Conservation (phyloP, 2,888 invertebrate genomes). For the Synergus itoensis region DNA sequence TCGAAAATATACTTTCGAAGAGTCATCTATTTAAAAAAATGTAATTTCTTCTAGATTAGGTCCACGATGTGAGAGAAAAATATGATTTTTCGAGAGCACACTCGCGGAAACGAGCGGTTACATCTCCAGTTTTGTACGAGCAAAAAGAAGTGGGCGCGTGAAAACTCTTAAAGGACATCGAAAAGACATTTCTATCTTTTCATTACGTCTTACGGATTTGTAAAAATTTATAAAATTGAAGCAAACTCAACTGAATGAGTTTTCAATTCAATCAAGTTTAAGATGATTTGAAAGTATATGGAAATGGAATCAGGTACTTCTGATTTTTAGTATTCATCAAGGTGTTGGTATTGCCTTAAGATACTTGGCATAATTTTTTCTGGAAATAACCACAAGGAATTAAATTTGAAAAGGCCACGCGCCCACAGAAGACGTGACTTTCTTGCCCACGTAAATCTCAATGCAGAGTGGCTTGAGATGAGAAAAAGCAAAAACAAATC, state of each 20-base stretch:
- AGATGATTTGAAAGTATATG: not conserved
- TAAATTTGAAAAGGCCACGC: slow-evolving; percentile 3
- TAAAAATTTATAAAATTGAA: not conserved
- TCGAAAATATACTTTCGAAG: slow-evolving; percentile 33
- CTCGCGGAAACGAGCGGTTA: slow-evolving; percentile 24
- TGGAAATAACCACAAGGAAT: slow-evolving; percentile 2
- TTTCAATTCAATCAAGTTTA: not conserved
- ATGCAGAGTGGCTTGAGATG: slow-evolving; percentile 16
- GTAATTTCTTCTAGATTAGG: slow-evolving; percentile 18
- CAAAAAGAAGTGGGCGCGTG: slow-evolving; percentile 15
- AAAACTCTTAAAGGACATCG: not conserved
- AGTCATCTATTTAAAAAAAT: slow-evolving; percentile 20
- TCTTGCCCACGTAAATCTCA: slow-evolving; percentile 27
- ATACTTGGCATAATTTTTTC: not conserved
- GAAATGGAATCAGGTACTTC: too few relatives aligned
- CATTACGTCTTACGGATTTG: too few relatives aligned
- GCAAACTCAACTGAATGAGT: not conserved
- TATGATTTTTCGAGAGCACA: slow-evolving; percentile 24
- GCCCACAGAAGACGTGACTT: slow-evolving; percentile 20
- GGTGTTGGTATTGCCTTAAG: not conserved
- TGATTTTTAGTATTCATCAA: slow-evolving; percentile 5
- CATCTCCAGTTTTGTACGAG: slow-evolving; percentile 30
- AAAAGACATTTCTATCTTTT: not conserved
- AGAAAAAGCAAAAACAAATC: slow-evolving; percentile 6
- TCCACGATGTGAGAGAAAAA: slow-evolving; percentile 27